Base-by-base conservation (phyloP, 2,888 invertebrate species). In the Amblyteles armatorius region DNA sequence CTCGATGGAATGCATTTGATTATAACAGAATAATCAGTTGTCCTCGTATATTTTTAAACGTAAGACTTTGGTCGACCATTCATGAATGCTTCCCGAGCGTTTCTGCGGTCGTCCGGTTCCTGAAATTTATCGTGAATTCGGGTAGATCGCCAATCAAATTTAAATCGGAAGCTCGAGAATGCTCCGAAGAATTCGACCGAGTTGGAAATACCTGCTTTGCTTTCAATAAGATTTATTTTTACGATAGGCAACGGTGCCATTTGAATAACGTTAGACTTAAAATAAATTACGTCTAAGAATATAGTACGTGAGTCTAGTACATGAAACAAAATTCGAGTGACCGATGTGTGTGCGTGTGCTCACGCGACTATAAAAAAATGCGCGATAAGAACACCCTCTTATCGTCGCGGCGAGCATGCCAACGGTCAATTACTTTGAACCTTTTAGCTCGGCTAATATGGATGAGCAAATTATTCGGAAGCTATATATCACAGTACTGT, bases 381-480 rank as follows among this genome's bases (percentile, higher is more conserved):
- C 29, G 29, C 63, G 85, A 85, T 79, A 85, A 79, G 67, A 67
- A 52, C 1, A 16, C 65, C 52, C 79, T 82, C 63, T 85, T 80
- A 79, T 85, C 85, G 57, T 60, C 26, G 19, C 9, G 55, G 16
- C 50, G 33, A n/a, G 16, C 19, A 82, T 82, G 67, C 52, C 85
- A 68, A 82, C 40, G 82, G 60, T 82, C 79, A 72, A 79, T 79
- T 79, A 65, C 72, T 72, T 71, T 72, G 71, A 52, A 82, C 74
- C 68, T 77, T 76, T 79, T 72, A 50, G 68, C 67, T 72, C 33
- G 33, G 68, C 71, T 63, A 79, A 68, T 68, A 44, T 72, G 69
- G 44, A 77, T 73, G 33, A 80, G 60, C 36, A 52, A 52, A 68
- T 60, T 11, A 2, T 7, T 36, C 3, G 11, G 19, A 19, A 6